Evolutionary conservation across 92 coral and sea anemone species (phyloP).

Genomic region (Nematostella vectensis): DNA sequence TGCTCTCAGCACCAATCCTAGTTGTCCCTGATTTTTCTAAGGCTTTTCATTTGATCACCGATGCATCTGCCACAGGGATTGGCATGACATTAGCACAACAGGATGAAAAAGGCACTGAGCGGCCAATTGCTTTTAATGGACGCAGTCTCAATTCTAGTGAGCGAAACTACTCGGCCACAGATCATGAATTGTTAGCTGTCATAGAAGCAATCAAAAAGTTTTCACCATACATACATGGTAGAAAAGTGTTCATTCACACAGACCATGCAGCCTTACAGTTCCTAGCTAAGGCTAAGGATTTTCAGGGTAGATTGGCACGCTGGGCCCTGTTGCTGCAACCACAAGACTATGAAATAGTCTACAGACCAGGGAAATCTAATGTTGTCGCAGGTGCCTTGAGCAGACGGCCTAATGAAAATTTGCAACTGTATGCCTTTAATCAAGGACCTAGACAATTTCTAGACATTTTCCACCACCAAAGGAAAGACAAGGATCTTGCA

Average conservation of each 20-base stretch:
- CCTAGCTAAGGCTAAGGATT: slow-evolving; percentile 26
- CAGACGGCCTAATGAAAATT: slow-evolving; percentile 11
- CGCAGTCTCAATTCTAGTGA: slow-evolving; percentile 29
- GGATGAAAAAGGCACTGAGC: slow-evolving; percentile 17
- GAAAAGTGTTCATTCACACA: slow-evolving; percentile 24
- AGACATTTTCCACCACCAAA: slow-evolving; percentile 10
- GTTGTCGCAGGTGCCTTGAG: slow-evolving; percentile 45
- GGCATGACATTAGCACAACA: slow-evolving; percentile 39
- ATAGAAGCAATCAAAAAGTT: slow-evolving; percentile 36
- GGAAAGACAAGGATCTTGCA: slow-evolving; percentile 12
- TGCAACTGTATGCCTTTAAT: not conserved
- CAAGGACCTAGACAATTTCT: not conserved
- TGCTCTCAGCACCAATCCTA: slow-evolving; percentile 35
- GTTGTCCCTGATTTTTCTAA: slow-evolving; percentile 28
- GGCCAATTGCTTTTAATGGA: slow-evolving; percentile 29
- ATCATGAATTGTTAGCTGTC: slow-evolving; percentile 37
- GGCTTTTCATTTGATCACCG: slow-evolving; percentile 30
- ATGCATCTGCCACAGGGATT: slow-evolving; percentile 26
- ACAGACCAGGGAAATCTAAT: slow-evolving; percentile 23
- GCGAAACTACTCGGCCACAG: slow-evolving; percentile 39
- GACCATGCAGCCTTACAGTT: slow-evolving; percentile 31
- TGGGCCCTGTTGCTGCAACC: slow-evolving; percentile 35
- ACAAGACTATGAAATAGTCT: slow-evolving; percentile 32
- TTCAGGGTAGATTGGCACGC: slow-evolving; percentile 28
- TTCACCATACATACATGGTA: slow-evolving; percentile 33